These are phyloP conservation scores for Crypturellus undulatus DNA, from an alignment of 2,113 vertebrate species.

Conservation along the genomic window DNA sequence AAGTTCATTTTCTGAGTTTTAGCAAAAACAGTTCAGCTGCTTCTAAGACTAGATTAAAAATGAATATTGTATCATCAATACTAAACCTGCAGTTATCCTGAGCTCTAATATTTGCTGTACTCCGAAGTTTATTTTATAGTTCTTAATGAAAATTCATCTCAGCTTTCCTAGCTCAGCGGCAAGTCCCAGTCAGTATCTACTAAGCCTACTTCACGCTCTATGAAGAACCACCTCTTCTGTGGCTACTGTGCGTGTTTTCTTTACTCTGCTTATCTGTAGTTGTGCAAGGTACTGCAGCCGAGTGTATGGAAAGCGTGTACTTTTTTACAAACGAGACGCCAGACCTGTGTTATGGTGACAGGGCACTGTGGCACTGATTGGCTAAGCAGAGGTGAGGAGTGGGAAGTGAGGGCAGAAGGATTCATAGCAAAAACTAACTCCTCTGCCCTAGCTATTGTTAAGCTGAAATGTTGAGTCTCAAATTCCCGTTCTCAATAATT, in stretches of 20 bases:
- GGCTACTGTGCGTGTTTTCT: not conserved
- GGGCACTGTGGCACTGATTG: not conserved
- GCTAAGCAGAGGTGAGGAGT: not conserved
- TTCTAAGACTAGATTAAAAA: not conserved
- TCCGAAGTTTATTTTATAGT: not conserved
- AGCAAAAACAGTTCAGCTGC: not conserved
- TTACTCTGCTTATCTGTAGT: not conserved
- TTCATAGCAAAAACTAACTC: not conserved
- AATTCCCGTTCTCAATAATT: not conserved
- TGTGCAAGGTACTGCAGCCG: not conserved
- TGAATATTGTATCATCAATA: not conserved
- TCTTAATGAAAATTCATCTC: not conserved
- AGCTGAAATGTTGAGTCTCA: not conserved
- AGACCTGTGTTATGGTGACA: not conserved
- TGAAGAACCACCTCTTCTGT: not conserved
- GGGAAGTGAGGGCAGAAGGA: not conserved
- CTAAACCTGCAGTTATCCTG: not conserved
- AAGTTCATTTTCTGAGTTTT: conserved; percentile 37
- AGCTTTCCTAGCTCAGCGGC: not conserved
- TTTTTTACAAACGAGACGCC: not conserved
- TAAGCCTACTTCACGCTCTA: rapidly evolving
- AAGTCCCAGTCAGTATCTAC: not conserved
- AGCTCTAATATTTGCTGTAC: not conserved
- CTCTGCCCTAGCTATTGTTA: not conserved
- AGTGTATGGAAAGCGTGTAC: not conserved